Evolutionary conservation across 2,113 vertebrate genomes (phyloP).

Genomic region (Onychostoma macrolepis): DNA sequence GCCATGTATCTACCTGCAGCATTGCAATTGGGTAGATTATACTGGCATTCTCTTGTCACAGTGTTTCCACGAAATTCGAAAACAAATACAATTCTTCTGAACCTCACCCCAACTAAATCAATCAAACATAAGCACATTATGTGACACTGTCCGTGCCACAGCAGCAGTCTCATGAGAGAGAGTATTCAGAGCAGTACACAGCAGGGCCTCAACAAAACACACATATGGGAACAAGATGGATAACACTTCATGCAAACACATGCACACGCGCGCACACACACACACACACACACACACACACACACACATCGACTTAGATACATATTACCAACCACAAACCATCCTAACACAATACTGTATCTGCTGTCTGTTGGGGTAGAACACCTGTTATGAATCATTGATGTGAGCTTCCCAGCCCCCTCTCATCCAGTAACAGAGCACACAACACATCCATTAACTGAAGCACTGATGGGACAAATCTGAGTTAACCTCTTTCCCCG

Average conservation of each 20-base stretch:
- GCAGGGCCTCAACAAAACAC: constrained; percentile 16
- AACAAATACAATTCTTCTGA: not conserved
- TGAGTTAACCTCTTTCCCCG: constrained; percentile 22
- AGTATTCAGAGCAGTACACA: constrained; percentile 32
- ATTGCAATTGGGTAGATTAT: not conserved
- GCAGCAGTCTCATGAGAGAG: constrained; percentile 18
- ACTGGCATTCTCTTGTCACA: not conserved
- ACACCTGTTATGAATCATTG: constrained; percentile 47
- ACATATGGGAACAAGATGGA: not conserved
- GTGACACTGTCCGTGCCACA: not conserved
- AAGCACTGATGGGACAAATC: constrained; percentile 22
- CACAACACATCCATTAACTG: constrained; percentile 32
- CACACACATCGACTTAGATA: constrained; percentile 16
- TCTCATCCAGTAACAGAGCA: constrained; percentile 66
- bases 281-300: constrained; percentile 24
- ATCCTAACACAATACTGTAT: not conserved
- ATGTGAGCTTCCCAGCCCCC: constrained; percentile 71
- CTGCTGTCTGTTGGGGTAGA: not conserved
- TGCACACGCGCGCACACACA: too few relatives aligned
- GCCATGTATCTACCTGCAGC: not conserved
- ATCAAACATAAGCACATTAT: constrained; percentile 18
- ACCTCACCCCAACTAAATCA: not conserved
- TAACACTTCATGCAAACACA: not conserved
- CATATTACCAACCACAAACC: constrained; percentile 15
- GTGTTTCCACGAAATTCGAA: not conserved